A percentile compares a stretch with the other conserved stretches of the same genome.
Evolutionary conservation across 2,113 vertebrate species (phyloP).

Genomic region (Pseudolaguvia tuberculata): DNA sequence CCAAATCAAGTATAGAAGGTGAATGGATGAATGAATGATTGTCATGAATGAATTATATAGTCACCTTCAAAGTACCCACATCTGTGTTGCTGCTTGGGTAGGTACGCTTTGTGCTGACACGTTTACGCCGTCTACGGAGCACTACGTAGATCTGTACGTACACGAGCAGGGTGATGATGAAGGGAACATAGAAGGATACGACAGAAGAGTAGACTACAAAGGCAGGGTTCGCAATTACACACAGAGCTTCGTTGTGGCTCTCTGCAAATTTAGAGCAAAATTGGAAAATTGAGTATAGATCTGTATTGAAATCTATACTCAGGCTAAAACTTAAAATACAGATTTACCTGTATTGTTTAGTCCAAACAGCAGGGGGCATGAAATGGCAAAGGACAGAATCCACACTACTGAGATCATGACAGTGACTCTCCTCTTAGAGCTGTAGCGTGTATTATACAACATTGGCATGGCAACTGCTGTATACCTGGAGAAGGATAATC

Average conservation of each 20-base stretch:
- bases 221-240: constrained; percentile 73
- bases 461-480: constrained; percentile 98
- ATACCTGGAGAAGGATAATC: constrained; percentile 72
- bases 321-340: neutral
- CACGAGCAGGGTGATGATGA: constrained; percentile 75
- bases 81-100: constrained; percentile 54
- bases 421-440: constrained; percentile 90
- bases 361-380: constrained; percentile 91
- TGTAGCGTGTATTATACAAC: constrained; percentile 97
- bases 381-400: constrained; percentile 96
- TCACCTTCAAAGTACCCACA: constrained; percentile 66
- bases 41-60: too few relatives aligned
- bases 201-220: constrained; percentile 78
- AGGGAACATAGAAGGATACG: constrained; percentile 76
- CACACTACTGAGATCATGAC: constrained; percentile 95
- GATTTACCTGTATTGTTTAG: constrained; percentile 89
- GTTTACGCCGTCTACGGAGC: constrained; percentile 70
- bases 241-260: constrained; percentile 66
- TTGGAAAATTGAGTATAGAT: neutral
- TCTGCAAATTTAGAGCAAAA: constrained; percentile 59
- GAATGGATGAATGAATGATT: too few relatives aligned
- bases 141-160: constrained; percentile 78
- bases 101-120: constrained; percentile 68
- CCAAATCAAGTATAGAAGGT: too few relatives aligned
- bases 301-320: neutral